These are phyloP conservation scores for Halcyon badia DNA, from an alignment of 2,797 vertebrate species.

Conservation along the genomic window DNA sequence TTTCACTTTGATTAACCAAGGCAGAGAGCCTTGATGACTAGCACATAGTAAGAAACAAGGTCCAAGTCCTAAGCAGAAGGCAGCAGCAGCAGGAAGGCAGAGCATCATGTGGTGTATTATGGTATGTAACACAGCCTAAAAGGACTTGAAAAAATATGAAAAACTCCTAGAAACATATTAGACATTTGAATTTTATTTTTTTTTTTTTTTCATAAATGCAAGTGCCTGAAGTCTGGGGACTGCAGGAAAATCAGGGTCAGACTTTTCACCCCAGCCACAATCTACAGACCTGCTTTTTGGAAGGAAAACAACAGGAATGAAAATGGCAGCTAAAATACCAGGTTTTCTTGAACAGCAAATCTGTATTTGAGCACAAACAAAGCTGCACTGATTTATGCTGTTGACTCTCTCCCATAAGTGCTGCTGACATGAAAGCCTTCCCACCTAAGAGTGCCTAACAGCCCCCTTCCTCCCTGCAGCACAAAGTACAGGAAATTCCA, in stretches of 20 bases:
- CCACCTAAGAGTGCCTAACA: not conserved
- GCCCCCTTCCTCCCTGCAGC: not conserved
- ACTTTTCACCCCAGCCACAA: not conserved
- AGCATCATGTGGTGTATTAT: not conserved
- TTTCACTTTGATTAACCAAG: not conserved
- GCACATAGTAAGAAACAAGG: not conserved
- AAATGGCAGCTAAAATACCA: not conserved
- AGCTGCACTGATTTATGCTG: not conserved
- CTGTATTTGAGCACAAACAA: not conserved
- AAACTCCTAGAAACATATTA: not conserved
- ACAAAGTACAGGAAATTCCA: not conserved
- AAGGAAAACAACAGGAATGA: not conserved
- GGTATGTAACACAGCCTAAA: not conserved
- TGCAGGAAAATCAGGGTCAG: not conserved
- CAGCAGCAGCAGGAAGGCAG: not conserved
- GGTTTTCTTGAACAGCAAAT: not conserved
- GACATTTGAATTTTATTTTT: not conserved
- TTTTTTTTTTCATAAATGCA: not conserved
- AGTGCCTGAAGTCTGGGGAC: not conserved
- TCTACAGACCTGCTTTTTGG: not conserved
- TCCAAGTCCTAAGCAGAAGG: not conserved
- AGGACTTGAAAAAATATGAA: not conserved
- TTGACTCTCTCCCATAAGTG: not conserved
- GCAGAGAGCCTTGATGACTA: not conserved
- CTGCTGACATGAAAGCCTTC: not conserved